Evolutionary conservation across 1,140 invertebrate genomes (phyloP).

Genomic region (Diuraphis noxia): DNA sequence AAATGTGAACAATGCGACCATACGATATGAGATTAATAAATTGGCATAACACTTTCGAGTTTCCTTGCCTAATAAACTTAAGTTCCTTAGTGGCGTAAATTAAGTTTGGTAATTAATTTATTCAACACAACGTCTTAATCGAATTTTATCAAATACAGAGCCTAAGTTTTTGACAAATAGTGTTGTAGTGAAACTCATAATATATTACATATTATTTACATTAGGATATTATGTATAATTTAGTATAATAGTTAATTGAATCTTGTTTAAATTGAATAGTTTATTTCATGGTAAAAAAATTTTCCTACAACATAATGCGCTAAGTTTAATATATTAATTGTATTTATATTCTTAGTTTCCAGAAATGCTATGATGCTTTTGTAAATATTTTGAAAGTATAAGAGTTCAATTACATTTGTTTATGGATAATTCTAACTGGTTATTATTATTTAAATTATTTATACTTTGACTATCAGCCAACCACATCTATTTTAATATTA

Average conservation of each 20-base stretch:
- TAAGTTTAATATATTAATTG: not conserved
- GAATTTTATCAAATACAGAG: not conserved
- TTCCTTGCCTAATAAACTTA: not conserved
- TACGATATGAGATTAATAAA: not conserved
- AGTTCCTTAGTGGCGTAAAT: not conserved
- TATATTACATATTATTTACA: not conserved
- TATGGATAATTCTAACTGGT: not conserved
- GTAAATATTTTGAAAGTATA: not conserved
- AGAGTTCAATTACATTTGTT: not conserved
- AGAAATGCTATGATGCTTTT: not conserved
- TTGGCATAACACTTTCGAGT: not conserved
- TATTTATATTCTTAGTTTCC: not conserved
- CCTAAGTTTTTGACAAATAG: constrained; percentile 18
- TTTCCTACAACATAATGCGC: not conserved
- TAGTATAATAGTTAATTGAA: not conserved
- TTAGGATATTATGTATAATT: not conserved
- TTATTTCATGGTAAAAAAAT: not conserved
- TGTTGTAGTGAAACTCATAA: not conserved
- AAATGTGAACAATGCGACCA: not conserved
- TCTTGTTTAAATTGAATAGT: not conserved
- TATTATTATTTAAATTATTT: not conserved
- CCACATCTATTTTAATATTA: not conserved
- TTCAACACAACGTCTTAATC: not conserved
- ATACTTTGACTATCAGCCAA: not conserved
- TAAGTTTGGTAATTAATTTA: constrained; percentile 2